phyloP scores from a whole-genome alignment of 2,113 vertebrate species.

The Laticauda colubrina region DNA sequence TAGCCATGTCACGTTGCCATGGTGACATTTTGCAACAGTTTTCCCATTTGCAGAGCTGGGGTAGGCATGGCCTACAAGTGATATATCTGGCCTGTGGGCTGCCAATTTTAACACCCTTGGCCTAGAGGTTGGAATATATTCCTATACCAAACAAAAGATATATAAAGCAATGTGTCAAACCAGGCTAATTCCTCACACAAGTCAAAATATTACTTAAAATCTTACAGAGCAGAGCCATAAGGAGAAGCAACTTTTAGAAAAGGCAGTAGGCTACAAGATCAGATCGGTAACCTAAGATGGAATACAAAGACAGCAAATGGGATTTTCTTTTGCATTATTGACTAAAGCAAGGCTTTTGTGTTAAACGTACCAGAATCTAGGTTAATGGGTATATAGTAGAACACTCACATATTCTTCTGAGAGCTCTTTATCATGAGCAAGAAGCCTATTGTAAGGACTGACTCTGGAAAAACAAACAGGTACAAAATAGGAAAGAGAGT shows the following conservation, averaged over 20 bases:
- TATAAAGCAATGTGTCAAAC: background rate
- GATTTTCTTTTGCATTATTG: background rate
- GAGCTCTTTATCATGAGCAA: background rate
- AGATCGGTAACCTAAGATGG: background rate
- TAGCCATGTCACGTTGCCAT: no score
- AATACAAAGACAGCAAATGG: background rate
- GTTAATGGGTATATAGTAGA: background rate
- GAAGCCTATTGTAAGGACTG: background rate
- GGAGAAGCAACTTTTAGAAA: background rate
- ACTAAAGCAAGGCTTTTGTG: background rate
- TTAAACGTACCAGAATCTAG: background rate
- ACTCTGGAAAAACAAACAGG: background rate
- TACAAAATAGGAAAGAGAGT: background rate
- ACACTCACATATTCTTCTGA: background rate
- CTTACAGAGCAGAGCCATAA: background rate
- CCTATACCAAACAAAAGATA: background rate
- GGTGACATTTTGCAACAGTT: no score
- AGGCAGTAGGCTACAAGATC: background rate
- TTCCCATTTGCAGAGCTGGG: no score
- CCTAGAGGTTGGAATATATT: no score
- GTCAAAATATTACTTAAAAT: background rate
- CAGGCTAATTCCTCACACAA: background rate
- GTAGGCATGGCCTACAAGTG: no score
- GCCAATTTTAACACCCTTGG: no score
- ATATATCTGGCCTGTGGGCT: no score